phyloP scores from a whole-genome alignment of 2,113 vertebrate species.

The Podocnemis expansa region DNA sequence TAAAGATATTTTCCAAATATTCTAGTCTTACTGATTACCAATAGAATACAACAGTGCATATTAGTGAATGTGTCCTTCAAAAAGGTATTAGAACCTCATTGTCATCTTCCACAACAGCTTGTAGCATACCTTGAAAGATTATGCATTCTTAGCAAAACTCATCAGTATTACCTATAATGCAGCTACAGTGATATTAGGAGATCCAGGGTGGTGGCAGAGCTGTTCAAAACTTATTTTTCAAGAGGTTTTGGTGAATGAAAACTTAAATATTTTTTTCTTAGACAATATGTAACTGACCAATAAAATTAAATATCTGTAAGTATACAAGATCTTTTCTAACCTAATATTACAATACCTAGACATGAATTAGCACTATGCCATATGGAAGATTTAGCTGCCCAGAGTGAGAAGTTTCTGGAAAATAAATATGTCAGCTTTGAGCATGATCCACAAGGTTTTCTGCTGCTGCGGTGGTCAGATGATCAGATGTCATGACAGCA shows the following conservation, averaged over 20 bases:
- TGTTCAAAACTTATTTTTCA: background rate
- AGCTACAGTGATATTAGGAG: background rate
- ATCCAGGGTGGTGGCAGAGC: background rate
- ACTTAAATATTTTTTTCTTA: background rate
- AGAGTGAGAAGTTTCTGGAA: too few species aligned
- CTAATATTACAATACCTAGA: background rate
- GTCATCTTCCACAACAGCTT: constrained; percentile 10
- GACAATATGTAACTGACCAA: background rate
- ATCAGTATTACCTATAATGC: background rate
- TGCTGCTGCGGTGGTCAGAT: too few species aligned
- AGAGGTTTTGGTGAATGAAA: background rate
- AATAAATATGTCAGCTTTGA: too few species aligned
- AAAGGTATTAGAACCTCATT: background rate
- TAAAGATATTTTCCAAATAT: constrained; percentile 13
- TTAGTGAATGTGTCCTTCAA: background rate
- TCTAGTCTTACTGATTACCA: background rate
- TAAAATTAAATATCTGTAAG: background rate
- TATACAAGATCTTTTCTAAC: background rate
- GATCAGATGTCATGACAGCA: too few species aligned
- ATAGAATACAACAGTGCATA: background rate
- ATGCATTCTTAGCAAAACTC: background rate
- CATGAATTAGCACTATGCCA: background rate
- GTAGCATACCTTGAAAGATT: background rate
- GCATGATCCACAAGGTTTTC: too few species aligned
- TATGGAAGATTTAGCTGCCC: too few species aligned